Evolutionary conservation across 2,113 vertebrate genomes (phyloP).

Genomic region (Bambusicola thoracicus): DNA sequence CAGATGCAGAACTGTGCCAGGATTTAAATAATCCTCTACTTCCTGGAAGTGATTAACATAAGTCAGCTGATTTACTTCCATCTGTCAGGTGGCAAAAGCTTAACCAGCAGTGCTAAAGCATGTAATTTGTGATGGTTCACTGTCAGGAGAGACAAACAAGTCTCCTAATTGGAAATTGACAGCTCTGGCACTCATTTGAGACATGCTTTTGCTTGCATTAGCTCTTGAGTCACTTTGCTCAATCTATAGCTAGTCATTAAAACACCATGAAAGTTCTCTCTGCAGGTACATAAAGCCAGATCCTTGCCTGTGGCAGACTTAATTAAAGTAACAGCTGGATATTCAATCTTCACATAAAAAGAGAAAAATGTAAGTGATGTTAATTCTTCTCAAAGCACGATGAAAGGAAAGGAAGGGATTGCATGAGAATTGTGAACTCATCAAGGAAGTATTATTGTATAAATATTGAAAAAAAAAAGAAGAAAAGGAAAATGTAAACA

Average conservation of each 20-base stretch:
- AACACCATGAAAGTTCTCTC: conserved; percentile 71
- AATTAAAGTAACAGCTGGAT: conserved; percentile 79
- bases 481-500: not conserved
- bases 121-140: conserved; percentile 63
- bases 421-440: not conserved
- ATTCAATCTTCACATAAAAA: conserved; percentile 64
- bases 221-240: conserved; percentile 49
- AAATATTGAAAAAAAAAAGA: conserved; percentile 10
- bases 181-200: conserved; percentile 62
- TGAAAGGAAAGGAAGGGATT: not conserved
- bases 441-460: conserved; percentile 2
- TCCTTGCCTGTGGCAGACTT: conserved; percentile 73
- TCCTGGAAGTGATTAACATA: conserved; percentile 57
- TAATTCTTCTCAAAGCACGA: conserved; percentile 37
- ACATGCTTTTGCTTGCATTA: conserved; percentile 52
- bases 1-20: conserved; percentile 44
- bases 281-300: conserved; percentile 75
- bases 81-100: conserved; percentile 73
- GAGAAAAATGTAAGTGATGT: conserved; percentile 49
- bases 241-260: conserved; percentile 72
- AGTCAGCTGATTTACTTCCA: conserved; percentile 63
- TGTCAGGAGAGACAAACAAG: conserved; percentile 68
- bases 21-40: conserved; percentile 59
- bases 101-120: conserved; percentile 68
- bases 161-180: conserved; percentile 74